Evolutionary conservation across 2,888 invertebrate genomes (phyloP).

Genomic region (Campoletis raptor): DNA sequence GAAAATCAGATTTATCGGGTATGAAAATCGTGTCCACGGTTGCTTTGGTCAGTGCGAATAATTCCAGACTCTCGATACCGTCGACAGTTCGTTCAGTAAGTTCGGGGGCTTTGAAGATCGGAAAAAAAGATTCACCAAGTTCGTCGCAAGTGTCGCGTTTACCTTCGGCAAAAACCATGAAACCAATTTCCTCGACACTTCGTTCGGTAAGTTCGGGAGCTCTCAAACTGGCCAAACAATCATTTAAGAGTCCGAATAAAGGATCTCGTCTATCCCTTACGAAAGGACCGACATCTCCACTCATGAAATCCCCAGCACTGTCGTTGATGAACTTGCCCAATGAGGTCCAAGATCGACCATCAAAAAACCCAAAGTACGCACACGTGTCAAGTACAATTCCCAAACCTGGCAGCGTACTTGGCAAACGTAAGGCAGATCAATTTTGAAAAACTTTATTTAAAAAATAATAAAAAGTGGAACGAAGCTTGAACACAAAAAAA

Average conservation of each 20-base stretch:
- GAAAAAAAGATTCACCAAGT: constrained; percentile 20
- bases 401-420: constrained; percentile 62
- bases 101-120: constrained; percentile 35
- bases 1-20: constrained; percentile 28
- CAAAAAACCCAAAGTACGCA: constrained; percentile 73
- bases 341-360: constrained; percentile 26
- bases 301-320: constrained; percentile 32
- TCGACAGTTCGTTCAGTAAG: constrained; percentile 51
- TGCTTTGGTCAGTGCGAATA: constrained; percentile 17
- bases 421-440: constrained; percentile 59
- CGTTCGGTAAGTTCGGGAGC: constrained; percentile 32
- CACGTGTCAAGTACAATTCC: constrained; percentile 75
- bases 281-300: neutral
- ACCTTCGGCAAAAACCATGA: neutral
- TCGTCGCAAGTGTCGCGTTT: neutral
- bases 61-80: constrained; percentile 42
- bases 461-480: neutral
- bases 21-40: constrained; percentile 38
- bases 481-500: constrained; percentile 1
- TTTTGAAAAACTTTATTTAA: neutral
- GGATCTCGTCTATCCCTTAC: neutral
- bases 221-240: constrained; percentile 50
- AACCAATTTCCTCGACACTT: constrained; percentile 32
- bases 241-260: constrained; percentile 8
- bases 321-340: constrained; percentile 31